A percentile compares a stretch with the other conserved stretches of the same genome.
These are phyloP conservation scores for Vipera ursinii DNA, from an alignment of 2,797 vertebrate species.

Conservation along the genomic window DNA sequence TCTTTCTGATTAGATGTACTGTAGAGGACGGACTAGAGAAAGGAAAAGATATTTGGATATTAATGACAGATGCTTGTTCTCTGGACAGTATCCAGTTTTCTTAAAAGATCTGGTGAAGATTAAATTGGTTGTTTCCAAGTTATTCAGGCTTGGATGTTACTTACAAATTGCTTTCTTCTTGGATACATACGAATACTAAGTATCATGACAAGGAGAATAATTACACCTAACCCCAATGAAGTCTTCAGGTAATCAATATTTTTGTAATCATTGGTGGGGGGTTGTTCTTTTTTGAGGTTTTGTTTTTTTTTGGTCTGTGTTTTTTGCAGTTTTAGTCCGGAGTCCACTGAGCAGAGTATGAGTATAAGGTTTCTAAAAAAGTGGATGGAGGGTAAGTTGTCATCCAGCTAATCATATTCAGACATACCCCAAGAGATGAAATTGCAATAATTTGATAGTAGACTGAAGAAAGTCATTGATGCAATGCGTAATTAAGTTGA, in stretches of 20 bases:
- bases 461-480: neutral
- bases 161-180: neutral
- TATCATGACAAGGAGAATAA: neutral
- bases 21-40: neutral
- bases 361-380: neutral
- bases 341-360: neutral
- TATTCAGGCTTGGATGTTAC: neutral
- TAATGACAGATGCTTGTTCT: neutral
- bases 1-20: neutral
- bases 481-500: neutral
- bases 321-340: neutral
- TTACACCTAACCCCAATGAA: neutral
- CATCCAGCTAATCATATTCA: neutral
- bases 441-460: neutral
- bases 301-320: neutral
- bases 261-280: neutral
- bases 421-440: neutral
- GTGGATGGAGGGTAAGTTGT: too few species aligned
- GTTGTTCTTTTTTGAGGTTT: neutral
- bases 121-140: neutral
- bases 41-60: neutral
- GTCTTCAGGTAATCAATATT: neutral
- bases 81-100: neutral
- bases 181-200: neutral
- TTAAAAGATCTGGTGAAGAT: neutral